Base-by-base conservation (phyloP, 1,140 invertebrate species). In the Cotesia chilonis region DNA sequence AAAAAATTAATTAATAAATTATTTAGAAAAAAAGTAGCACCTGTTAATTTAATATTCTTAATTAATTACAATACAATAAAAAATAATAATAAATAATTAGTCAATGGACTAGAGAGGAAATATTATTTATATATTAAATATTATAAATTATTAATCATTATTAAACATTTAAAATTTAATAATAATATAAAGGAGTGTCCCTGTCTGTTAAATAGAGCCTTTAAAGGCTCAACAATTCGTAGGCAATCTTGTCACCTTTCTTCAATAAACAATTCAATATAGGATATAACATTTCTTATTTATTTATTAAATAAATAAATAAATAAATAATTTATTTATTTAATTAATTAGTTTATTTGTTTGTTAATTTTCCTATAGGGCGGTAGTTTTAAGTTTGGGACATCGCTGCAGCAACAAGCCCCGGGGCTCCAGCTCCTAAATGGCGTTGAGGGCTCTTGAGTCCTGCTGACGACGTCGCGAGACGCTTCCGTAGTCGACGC, bases 361-460 rank as follows among this genome's bases (percentile, higher is more conserved):
- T 75, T 70, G 9, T 57, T 74, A 57, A 71, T 73, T 74, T 73
- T 76, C 71, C 79, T 83, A 87, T 65, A 87, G 83, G 80, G 84
- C 84, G 76, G 85, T 87, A 77, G 85, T 87, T 82, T 85, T 85
- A 77, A 87, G 79, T 73, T 84, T 79, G 81, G 85, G 85, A 83
- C 84, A 86, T 79, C 85, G 84, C 79, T 81, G 83, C 77, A 84
- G 78, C 79, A 84, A 85, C 81, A 85, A 83, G 79, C 84, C 85
- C 85, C 84, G 84, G 85, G 84, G 85, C 84, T 84, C 83, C 83
- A 83, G 83, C 79, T 86, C 83, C 85, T 87, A 87, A 83, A 87
- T 87, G 79, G 82, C 84, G 74, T 86, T 84, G 74, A 81, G 82
- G 69, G 79, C 79, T 63, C 84, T 83, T 74, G 84, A 82, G 76